Evolutionary conservation across 2,888 invertebrate genomes (phyloP), one percentile per base, ranked within the genome.

Genomic region (Bhutanitis thaidina): DNA sequence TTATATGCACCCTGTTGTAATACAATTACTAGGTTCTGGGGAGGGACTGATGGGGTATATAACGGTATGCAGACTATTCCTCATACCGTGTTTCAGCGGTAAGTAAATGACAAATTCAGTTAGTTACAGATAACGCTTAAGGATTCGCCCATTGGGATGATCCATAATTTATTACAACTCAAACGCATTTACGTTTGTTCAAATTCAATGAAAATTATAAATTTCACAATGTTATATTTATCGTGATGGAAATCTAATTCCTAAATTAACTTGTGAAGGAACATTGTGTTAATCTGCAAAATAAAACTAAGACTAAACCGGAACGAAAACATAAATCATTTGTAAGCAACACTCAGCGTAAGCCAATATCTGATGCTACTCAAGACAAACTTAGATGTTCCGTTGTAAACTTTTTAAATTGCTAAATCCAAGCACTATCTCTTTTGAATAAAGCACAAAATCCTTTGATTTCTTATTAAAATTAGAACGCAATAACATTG

Each of bases 261-360:
- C 36, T 15, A 30, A 46, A 46, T 46, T 41, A 46, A 36, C 40
- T 43, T 45, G 30, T 37, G 50, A 44, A 51, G 36, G 30, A 29
- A 37, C 37, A 46, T 37, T 45, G 41, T 46, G 45, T 36, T 51
- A 53, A 48, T 52, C 54, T 47, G 55, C 45, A 56, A 55, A 67
- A 67, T 61, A 71, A 67, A 69, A 64, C 61, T 59, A 62, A 63
- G 64, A 67, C 49, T 54, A 58, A 55, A 73, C 72, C 71, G 69
- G 69, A 79, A 77, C 68, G 63, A 71, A 74, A 58, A 52, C 74
- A 78, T 80, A 75, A 81, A 82, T 82, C 78, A 80, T 77, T 71
- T 69, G 71, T 69, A 65, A 75, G 71, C 68, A 71, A 71, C 73
- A 69, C 68, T 67, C 65, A 70, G 68, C 68, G 54, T 53, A 67